These are phyloP conservation scores for Physeter macrocephalus DNA, from an alignment of 2,113 vertebrate genomes.

Conservation along the genomic window DNA sequence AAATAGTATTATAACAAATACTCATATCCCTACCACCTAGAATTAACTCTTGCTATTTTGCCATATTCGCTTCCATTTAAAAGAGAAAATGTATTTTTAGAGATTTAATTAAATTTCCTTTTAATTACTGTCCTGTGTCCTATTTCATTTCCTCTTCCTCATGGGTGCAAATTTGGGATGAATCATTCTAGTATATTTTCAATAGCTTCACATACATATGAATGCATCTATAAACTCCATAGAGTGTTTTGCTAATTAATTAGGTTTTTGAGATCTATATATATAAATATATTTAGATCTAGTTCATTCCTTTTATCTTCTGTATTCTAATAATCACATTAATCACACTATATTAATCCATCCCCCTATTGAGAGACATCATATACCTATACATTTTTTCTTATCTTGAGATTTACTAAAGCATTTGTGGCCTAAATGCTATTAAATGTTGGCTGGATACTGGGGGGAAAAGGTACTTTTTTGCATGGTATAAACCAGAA, in stretches of 20 bases:
- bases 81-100: background rate
- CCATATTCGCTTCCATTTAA: conserved; percentile 3
- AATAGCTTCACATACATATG: background rate
- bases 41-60: conserved; percentile 13
- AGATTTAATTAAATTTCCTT: conserved; percentile 14
- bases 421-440: background rate
- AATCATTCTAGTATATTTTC: conserved; percentile 9
- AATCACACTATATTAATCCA: background rate
- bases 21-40: background rate
- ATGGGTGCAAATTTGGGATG: background rate
- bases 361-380: background rate
- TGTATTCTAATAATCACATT: conserved; percentile 7
- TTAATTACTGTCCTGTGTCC: background rate
- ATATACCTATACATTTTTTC: background rate
- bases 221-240: background rate
- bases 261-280: background rate
- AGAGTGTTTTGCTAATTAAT: background rate
- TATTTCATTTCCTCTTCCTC: conserved; percentile 2
- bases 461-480: background rate
- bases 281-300: conserved; percentile 3
- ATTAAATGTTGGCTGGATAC: background rate
- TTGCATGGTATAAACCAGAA: background rate
- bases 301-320: background rate
- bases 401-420: conserved; percentile 29
- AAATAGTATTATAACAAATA: background rate